Conservation (phyloP, 2,888 invertebrate genomes). For the Mythimna loreyi region DNA sequence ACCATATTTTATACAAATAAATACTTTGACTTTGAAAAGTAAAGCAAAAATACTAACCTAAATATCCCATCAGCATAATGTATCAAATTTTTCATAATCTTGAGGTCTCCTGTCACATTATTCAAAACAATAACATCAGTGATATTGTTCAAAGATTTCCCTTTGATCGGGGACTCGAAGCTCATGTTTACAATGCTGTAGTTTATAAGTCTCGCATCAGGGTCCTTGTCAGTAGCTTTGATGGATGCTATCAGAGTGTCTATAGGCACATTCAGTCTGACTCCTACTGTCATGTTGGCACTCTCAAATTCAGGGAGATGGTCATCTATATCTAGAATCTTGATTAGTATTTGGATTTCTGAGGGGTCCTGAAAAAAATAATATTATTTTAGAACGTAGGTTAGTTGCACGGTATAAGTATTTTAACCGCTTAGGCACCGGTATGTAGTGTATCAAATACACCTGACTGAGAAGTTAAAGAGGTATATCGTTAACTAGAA, state of each 20-base stretch:
- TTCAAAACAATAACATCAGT: constrained; percentile 92
- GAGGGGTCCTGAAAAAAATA: constrained; percentile 91
- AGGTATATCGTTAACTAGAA: too few relatives aligned
- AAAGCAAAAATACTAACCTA: constrained; percentile 77
- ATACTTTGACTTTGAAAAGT: too few relatives aligned
- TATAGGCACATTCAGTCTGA: constrained; percentile 93
- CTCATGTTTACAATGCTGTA: constrained; percentile 92
- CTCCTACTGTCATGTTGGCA: constrained; percentile 92
- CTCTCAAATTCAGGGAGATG: constrained; percentile 93
- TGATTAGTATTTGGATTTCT: constrained; percentile 92
- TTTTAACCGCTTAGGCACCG: too few relatives aligned
- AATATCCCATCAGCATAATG: constrained; percentile 93
- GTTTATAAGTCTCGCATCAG: constrained; percentile 92
- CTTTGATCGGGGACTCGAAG: constrained; percentile 88
- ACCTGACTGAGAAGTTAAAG: too few relatives aligned
- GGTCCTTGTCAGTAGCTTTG: constrained; percentile 93
- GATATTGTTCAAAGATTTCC: constrained; percentile 84
- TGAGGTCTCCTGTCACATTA: constrained; percentile 93
- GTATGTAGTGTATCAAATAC: too few relatives aligned
- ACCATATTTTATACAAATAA: too few relatives aligned
- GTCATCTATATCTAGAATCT: constrained; percentile 93
- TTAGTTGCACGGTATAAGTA: background rate
- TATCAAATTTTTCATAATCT: constrained; percentile 92
- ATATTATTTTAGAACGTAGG: background rate
- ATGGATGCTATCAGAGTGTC: constrained; percentile 93